A percentile compares a stretch with the other conserved stretches of the same genome.
phyloP scores from a whole-genome alignment of 2,797 vertebrate genomes.

The Ammospiza maritima region DNA sequence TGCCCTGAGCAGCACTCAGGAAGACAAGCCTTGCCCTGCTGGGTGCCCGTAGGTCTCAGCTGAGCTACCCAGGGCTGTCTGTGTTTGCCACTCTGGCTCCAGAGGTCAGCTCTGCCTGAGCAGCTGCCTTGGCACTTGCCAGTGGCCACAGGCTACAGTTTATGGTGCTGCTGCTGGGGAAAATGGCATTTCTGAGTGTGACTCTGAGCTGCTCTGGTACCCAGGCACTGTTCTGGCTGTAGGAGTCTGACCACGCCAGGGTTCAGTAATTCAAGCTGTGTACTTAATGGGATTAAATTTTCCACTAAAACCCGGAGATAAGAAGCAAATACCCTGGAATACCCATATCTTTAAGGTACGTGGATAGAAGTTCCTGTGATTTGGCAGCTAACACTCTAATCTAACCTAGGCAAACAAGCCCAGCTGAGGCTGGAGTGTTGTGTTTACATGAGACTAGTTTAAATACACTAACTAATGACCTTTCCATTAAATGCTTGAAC shows the following conservation, averaged over 20 bases:
- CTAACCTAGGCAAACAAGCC: background rate
- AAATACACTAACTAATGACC: background rate
- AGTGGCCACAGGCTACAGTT: background rate
- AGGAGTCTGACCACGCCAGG: background rate
- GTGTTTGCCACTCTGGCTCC: background rate
- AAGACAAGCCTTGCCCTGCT: background rate
- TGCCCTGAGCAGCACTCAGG: background rate
- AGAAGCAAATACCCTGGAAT: background rate
- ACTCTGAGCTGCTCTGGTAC: background rate
- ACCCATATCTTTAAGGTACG: background rate
- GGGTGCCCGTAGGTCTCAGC: background rate
- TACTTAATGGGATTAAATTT: conserved; percentile 5
- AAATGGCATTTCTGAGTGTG: background rate
- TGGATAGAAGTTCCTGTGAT: background rate
- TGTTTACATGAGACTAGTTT: background rate
- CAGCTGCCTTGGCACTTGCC: rapidly evolving
- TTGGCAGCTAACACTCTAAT: background rate
- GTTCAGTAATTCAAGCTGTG: background rate
- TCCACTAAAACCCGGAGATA: background rate
- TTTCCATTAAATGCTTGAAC: conserved; percentile 2
- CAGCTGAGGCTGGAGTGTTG: background rate
- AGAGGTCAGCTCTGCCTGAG: background rate
- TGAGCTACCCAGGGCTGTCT: background rate
- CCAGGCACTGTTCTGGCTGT: background rate
- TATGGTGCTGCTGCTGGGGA: background rate